Conservation (phyloP, 2,113 vertebrate genomes). For the Arizona elegans region DNA sequence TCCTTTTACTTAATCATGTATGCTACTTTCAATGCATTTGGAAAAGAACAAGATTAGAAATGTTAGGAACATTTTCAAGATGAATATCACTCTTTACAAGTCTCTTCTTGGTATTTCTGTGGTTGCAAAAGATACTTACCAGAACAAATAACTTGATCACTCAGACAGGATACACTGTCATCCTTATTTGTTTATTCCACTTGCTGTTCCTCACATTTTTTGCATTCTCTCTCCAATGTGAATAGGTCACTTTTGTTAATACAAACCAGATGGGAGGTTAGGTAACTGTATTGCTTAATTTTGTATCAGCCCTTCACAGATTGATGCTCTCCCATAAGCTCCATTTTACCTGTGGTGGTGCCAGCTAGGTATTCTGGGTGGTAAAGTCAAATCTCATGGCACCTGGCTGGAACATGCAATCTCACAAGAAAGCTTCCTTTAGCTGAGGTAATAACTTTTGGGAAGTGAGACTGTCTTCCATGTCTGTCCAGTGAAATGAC, state of each 20-base stretch:
- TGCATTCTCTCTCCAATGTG: background rate
- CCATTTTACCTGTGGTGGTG: background rate
- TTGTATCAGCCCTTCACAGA: background rate
- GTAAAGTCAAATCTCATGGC: background rate
- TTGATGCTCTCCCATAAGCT: background rate
- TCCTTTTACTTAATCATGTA: background rate
- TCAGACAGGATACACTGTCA: background rate
- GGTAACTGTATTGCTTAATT: background rate
- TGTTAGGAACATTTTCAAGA: background rate
- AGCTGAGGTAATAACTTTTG: background rate
- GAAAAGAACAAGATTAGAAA: background rate
- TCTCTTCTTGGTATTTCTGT: background rate
- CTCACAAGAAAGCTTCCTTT: background rate
- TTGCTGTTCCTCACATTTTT: background rate
- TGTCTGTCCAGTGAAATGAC: background rate
- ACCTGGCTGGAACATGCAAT: background rate
- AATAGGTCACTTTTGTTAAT: background rate
- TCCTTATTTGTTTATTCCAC: background rate
- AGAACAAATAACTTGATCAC: background rate
- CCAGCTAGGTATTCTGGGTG: background rate
- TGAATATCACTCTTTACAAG: background rate
- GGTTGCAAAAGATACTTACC: background rate
- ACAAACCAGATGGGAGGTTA: background rate
- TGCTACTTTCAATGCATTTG: background rate
- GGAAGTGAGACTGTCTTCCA: background rate